These are phyloP conservation scores for Acanthosepion lycidas DNA, from an alignment of 2,888 invertebrate genomes.

Conservation along the genomic window DNA sequence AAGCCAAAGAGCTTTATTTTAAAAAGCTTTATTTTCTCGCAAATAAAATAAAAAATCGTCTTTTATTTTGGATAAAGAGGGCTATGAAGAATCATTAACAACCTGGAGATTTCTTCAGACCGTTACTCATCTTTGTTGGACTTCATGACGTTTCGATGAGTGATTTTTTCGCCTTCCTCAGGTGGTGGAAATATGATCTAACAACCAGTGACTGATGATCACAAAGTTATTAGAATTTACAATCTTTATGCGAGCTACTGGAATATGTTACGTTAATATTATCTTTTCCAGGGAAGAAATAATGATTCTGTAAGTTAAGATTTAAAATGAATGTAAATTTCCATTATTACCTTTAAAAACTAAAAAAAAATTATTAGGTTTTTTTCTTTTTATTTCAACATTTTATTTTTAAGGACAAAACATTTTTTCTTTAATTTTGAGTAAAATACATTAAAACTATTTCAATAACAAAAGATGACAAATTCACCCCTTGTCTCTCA, in stretches of 20 bases:
- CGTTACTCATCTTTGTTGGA: background rate
- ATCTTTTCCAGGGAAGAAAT: too few species aligned
- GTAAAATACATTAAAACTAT: background rate
- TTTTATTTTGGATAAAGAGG: background rate
- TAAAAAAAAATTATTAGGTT: too few species aligned
- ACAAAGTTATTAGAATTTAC: background rate
- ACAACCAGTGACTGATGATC: background rate
- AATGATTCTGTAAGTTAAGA: too few species aligned
- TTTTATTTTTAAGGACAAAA: too few species aligned
- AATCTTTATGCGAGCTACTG: background rate
- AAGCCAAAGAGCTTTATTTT: constrained; percentile 2
- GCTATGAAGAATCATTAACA: background rate
- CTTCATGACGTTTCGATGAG: background rate
- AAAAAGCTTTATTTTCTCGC: constrained; percentile 11
- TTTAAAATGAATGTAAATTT: too few species aligned
- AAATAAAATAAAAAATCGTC: background rate
- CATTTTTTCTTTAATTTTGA: too few species aligned
- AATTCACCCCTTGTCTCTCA: background rate
- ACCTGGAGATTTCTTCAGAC: background rate
- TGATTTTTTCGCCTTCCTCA: background rate
- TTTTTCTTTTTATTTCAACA: too few species aligned
- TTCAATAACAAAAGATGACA: background rate
- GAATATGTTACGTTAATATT: background rate
- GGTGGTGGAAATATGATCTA: background rate
- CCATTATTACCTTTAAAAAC: too few species aligned